Percentiles rank a stretch among this genome's conserved stretches.
phyloP scores from a whole-genome alignment of 2,113 vertebrate genomes.

The Chrysemys picta region DNA sequence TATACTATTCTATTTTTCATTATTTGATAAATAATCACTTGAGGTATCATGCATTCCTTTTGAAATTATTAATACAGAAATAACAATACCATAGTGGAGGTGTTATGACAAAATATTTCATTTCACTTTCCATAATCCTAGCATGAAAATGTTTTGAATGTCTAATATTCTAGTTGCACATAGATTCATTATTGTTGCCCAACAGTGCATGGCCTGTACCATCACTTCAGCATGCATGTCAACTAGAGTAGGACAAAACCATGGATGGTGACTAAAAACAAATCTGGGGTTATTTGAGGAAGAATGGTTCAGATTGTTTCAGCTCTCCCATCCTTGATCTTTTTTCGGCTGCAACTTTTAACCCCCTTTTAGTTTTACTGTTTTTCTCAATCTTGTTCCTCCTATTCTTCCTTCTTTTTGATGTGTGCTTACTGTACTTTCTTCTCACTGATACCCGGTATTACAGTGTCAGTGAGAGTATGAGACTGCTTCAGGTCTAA shows the following conservation, averaged over 20 bases:
- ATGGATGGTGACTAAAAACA: not conserved
- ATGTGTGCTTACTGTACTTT: not conserved
- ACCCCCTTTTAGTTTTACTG: not conserved
- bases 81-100: not conserved
- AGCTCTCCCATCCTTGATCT: not conserved
- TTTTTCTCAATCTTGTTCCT: not conserved
- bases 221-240: not conserved
- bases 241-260: not conserved
- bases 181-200: not conserved
- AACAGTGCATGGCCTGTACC: not conserved
- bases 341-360: not conserved
- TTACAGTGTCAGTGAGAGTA: not conserved
- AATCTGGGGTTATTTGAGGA: not conserved
- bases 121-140: not conserved
- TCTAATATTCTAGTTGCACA: not conserved
- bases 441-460: not conserved
- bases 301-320: not conserved
- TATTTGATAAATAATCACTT: conserved; percentile 37
- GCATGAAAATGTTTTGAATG: not conserved
- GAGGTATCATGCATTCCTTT: not conserved
- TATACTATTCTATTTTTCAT: conserved; percentile 58
- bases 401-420: not conserved
- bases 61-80: conserved; percentile 25
- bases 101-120: not conserved
- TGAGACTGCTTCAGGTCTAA: not conserved